Evolutionary conservation across 2,888 invertebrate genomes (phyloP).

Genomic region (Neria commutata): DNA sequence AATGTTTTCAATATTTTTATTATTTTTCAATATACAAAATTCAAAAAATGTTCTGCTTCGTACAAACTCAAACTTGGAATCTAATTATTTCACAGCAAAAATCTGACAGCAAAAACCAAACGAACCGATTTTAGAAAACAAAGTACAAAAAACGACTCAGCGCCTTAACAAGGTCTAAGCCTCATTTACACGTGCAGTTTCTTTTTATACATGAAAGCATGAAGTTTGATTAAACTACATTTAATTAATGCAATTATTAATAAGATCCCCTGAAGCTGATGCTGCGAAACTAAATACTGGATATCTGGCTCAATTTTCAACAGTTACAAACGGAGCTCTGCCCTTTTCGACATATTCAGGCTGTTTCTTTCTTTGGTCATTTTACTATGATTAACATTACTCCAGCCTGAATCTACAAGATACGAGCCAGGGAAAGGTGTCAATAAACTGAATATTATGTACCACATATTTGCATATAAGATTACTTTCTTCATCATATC

Average conservation of each 20-base stretch:
- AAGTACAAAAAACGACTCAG: too few species aligned
- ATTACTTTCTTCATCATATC: not conserved
- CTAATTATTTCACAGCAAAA: too few species aligned
- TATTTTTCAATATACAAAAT: too few species aligned
- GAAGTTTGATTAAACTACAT: not conserved
- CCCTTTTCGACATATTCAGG: too few species aligned
- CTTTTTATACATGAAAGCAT: not conserved
- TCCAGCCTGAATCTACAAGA: not conserved
- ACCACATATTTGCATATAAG: not conserved
- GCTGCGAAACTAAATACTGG: not conserved
- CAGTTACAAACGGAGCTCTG: not conserved
- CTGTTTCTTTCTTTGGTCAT: not conserved
- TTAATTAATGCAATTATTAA: not conserved
- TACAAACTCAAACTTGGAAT: too few species aligned
- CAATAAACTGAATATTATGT: not conserved
- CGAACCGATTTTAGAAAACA: too few species aligned
- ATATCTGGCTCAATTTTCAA: not conserved
- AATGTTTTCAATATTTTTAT: too few species aligned
- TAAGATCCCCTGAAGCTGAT: not conserved
- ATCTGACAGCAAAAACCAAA: too few species aligned
- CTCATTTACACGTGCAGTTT: too few species aligned
- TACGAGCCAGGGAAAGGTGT: not conserved
- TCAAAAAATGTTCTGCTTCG: too few species aligned
- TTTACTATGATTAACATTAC: not conserved
- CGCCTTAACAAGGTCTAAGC: too few species aligned